Percentiles rank a stretch among this genome's conserved stretches.
Conservation (phyloP, 1,140 invertebrate genomes). For the Pomacea maculata region DNA sequence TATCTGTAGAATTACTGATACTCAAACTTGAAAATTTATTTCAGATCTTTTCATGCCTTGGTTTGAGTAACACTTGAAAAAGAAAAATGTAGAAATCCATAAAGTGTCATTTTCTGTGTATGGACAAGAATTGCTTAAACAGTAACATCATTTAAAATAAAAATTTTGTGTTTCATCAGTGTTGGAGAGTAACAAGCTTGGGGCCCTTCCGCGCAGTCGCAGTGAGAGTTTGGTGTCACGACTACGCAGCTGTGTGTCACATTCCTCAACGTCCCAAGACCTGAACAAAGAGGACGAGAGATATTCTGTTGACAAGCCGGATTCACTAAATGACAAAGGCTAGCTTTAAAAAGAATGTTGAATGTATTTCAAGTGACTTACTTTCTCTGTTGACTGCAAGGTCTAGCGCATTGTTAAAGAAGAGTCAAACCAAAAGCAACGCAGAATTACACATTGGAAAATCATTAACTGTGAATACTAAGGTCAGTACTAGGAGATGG, state of each 20-base stretch:
- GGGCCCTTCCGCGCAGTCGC: constrained; percentile 31
- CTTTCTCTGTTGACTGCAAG: no score
- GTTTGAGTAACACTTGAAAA: neutral
- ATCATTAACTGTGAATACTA: no score
- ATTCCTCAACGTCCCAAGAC: constrained; percentile 26
- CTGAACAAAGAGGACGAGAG: neutral
- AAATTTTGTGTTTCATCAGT: neutral
- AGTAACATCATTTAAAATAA: no score
- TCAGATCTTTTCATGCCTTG: neutral
- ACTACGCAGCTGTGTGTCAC: constrained; percentile 36
- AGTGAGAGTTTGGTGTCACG: constrained; percentile 47
- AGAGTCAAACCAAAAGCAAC: no score
- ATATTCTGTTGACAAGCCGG: no score
- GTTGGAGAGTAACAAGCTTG: neutral
- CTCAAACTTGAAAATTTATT: neutral
- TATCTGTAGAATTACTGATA: neutral
- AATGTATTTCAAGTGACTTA: no score
- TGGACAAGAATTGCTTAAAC: neutral
- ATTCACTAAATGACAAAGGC: no score
- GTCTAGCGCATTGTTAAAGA: no score
- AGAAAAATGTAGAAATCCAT: constrained; percentile 17
- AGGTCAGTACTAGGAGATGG: no score
- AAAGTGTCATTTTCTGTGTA: neutral
- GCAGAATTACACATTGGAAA: no score
- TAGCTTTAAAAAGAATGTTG: no score